These are phyloP conservation scores for Lamproptera curius DNA, from an alignment of 2,888 invertebrate species.

Conservation along the genomic window DNA sequence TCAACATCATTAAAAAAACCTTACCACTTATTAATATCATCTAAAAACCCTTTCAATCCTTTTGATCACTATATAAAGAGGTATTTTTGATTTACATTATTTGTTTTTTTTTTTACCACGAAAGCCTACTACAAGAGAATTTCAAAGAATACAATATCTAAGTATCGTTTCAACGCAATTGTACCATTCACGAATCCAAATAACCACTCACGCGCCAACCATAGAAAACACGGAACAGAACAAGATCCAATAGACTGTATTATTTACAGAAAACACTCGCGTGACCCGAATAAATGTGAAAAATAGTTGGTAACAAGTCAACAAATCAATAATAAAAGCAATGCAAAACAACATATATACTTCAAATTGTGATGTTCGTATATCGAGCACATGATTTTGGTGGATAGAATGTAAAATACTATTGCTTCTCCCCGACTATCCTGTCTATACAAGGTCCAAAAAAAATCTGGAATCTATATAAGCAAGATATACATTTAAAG, in stretches of 20 bases:
- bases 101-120: conserved; percentile 38
- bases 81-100: conserved; percentile 65
- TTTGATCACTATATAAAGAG: conserved; percentile 74
- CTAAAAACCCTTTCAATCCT: conserved; percentile 70
- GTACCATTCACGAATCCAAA: no score
- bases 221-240: no score
- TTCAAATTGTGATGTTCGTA: conserved; percentile 32
- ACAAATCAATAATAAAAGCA: conserved; percentile 25
- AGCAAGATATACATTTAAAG: no score
- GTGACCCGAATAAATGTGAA: conserved; percentile 35
- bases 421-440: background rate
- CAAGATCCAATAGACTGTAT: conserved; percentile 56
- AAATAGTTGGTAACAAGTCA: conserved; percentile 59
- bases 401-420: conserved; percentile 1
- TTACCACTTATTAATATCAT: conserved; percentile 64
- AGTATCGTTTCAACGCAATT: conserved; percentile 45
- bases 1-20: conserved; percentile 69
- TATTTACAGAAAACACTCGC: conserved; percentile 64
- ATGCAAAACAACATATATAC: conserved; percentile 24
- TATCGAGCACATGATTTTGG: conserved; percentile 8
- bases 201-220: no score
- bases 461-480: no score
- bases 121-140: conserved; percentile 43
- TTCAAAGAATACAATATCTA: conserved; percentile 45
- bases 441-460: no score